These are phyloP conservation scores for Caenorhabditis sp. DNA, from an alignment of 2,888 invertebrate genomes.

Conservation along the genomic window DNA sequence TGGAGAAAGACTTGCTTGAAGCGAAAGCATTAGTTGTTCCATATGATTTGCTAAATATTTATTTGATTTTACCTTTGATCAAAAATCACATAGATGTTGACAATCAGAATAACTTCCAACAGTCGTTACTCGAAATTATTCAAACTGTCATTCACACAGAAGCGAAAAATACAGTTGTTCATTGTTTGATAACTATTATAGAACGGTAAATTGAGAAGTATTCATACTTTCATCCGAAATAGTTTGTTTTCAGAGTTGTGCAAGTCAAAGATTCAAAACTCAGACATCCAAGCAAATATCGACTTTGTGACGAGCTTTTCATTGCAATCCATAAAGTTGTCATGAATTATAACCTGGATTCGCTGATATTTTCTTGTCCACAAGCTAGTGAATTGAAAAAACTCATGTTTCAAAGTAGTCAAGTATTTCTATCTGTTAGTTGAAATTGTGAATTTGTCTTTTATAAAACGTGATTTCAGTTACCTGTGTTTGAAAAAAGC, in stretches of 20 bases:
- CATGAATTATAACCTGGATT: background rate
- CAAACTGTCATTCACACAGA: background rate
- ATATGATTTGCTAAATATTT: background rate
- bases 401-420: constrained; percentile 3
- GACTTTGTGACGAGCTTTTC: background rate
- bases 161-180: background rate
- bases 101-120: background rate
- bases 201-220: background rate
- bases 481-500: background rate
- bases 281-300: no score
- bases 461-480: background rate
- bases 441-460: background rate
- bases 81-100: background rate
- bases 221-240: background rate
- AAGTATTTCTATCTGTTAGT: background rate
- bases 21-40: background rate
- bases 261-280: background rate
- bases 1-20: background rate
- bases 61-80: background rate
- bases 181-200: background rate
- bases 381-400: background rate
- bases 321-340: background rate
- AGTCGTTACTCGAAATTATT: background rate
- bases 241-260: background rate
- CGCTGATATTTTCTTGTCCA: background rate